A percentile compares a stretch with the other conserved stretches of the same genome.
Evolutionary conservation across 2,113 vertebrate species (phyloP).

Genomic region (Oenanthe melanoleuca): DNA sequence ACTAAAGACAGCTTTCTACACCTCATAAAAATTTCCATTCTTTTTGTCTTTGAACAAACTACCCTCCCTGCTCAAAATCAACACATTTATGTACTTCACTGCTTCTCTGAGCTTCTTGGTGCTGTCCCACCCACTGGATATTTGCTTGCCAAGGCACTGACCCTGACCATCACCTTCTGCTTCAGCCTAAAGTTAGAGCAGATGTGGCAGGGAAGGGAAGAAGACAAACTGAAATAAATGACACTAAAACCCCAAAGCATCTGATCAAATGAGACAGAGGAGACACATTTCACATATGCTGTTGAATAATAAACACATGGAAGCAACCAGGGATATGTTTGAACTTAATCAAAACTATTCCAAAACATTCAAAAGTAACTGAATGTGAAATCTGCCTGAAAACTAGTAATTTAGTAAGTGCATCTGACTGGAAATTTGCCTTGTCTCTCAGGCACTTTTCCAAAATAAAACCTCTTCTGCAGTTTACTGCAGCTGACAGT

Average conservation of each 20-base stretch:
- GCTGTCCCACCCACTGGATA: background rate
- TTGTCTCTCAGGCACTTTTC: background rate
- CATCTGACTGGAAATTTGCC: background rate
- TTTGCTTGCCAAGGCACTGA: rapidly evolving
- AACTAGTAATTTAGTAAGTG: background rate
- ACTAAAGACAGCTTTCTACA: conserved; percentile 20
- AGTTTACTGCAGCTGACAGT: background rate
- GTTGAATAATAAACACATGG: conserved; percentile 26
- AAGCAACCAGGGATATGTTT: background rate
- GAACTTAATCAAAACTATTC: conserved; percentile 6
- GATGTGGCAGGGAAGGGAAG: background rate
- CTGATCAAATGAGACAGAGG: background rate
- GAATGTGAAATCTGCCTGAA: background rate
- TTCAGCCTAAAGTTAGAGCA: background rate
- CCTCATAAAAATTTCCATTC: conserved; percentile 17
- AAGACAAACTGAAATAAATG: background rate
- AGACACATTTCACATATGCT: conserved; percentile 13
- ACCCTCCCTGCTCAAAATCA: background rate
- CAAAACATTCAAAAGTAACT: background rate
- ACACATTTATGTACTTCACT: background rate
- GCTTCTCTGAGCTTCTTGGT: background rate
- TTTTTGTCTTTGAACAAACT: conserved; percentile 1
- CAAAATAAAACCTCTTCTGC: background rate
- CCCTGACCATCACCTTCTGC: background rate
- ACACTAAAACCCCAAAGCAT: background rate